Conservation (phyloP, 2,797 vertebrate genomes). For the Pyrrhura leucotis region DNA sequence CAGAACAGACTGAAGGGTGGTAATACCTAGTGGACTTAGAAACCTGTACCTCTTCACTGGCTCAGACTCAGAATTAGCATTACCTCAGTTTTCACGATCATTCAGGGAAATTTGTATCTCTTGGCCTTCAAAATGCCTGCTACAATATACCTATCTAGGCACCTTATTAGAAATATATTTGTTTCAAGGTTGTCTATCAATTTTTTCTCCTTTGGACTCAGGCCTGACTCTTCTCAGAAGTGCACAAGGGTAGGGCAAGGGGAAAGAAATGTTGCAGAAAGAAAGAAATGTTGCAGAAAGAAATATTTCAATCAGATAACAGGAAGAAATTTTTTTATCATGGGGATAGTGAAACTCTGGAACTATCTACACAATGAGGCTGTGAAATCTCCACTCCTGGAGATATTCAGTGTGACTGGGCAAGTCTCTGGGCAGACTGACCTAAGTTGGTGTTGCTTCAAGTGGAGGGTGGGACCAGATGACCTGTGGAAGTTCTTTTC, state of each 20-base stretch:
- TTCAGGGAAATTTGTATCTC: not conserved
- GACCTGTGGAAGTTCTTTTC: not conserved
- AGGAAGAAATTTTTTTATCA: not conserved
- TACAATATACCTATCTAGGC: not conserved
- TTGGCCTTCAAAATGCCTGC: not conserved
- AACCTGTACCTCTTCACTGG: not conserved
- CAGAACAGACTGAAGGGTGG: not conserved
- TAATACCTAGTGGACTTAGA: not conserved
- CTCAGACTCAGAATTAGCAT: not conserved
- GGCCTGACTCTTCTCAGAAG: not conserved
- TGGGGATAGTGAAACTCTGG: not conserved
- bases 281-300: not conserved
- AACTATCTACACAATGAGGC: not conserved
- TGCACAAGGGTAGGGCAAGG: not conserved
- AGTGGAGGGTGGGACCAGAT: not conserved
- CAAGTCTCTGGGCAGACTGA: not conserved
- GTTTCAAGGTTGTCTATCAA: not conserved
- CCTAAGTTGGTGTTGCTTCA: not conserved
- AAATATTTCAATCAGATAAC: not conserved
- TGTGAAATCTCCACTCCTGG: not conserved
- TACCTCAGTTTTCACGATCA: not conserved
- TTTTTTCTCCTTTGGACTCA: not conserved
- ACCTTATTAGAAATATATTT: not conserved
- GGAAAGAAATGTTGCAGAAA: not conserved
- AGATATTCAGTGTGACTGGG: not conserved